Conservation (phyloP, 1,140 invertebrate species). For the Drosophila parvula region DNA sequence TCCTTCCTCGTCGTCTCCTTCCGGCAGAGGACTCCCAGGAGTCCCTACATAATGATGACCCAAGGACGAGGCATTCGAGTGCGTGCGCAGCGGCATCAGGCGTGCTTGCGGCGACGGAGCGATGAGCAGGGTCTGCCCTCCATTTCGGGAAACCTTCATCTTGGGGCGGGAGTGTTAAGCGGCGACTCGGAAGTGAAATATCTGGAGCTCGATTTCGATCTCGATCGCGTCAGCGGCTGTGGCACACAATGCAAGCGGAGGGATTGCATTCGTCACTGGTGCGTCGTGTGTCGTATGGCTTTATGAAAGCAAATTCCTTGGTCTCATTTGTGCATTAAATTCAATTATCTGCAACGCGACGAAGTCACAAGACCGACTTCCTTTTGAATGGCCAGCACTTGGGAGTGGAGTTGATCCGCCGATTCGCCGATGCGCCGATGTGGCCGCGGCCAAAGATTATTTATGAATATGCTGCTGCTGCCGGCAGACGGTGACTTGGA, state of each 20-base stretch:
- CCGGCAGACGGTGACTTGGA: slow-evolving; percentile 13
- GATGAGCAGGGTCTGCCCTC: slow-evolving; percentile 62
- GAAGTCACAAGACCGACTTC: slow-evolving; percentile 74
- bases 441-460: slow-evolving; percentile 34
- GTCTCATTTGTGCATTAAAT: slow-evolving; percentile 72
- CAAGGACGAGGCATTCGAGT: slow-evolving; percentile 74
- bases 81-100: slow-evolving; percentile 56
- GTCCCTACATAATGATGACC: slow-evolving; percentile 54
- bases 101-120: slow-evolving; percentile 54
- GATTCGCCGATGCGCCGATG: slow-evolving; percentile 33
- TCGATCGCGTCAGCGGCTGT: slow-evolving; percentile 7
- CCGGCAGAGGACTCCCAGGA: slow-evolving; percentile 22
- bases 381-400: slow-evolving; percentile 33
- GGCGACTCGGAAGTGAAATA: slow-evolving; percentile 38
- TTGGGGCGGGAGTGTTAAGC: slow-evolving; percentile 15
- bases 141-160: slow-evolving; percentile 67
- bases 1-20: slow-evolving; percentile 86
- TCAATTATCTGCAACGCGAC: slow-evolving; percentile 71
- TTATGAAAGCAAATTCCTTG: slow-evolving; percentile 66
- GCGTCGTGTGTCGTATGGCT: background rate
- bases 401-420: slow-evolving; percentile 35
- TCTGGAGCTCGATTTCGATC: slow-evolving; percentile 10
- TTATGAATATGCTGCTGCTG: slow-evolving; percentile 40
- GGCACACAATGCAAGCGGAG: slow-evolving; percentile 34
- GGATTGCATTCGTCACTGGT: slow-evolving; percentile 31